Base-by-base conservation (phyloP, 2,888 invertebrate genomes). In the Mellilla xanthometata region DNA sequence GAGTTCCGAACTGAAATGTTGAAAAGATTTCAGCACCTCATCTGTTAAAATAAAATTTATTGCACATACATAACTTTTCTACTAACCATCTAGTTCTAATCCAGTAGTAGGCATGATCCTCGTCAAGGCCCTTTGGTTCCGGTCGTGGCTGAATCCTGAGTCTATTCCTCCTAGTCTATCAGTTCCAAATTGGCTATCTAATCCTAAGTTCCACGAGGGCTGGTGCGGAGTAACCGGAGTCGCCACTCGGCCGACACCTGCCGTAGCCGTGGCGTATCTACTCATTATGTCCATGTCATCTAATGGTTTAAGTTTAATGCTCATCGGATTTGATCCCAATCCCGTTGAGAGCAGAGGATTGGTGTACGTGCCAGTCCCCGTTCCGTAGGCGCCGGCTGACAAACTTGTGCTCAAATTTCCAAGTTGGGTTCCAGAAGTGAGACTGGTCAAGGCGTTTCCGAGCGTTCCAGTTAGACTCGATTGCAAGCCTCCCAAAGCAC, bases 221-320 rank as follows among this genome's bases (percentile, higher is more conserved):
- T 91, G 92, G 68, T 92, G 91, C 12, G 93, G 93, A 31, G 93
- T 93, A 52, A 92, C 92, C n/a, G 93, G 93, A 28, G 93, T 92
- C 28, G 92, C 91, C 39, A 86, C 90, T 62, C 93, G 86, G 58
- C 92, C 88, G 44, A 87, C 83, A 50, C 80, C 77, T 38, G 74
- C 59, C 34, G 76, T 76, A 41, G 74, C 80, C 28, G 79, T 90
- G 35, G 88, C 90, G 69, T 90, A 93, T 69, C 92, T 90, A 63
- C 91, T 85, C 64, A 92, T 68, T 53, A 94, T 87, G 62, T 94
- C 94, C 52, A 94, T 92, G 72, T 94, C 94, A 61, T 94, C 94
- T 73, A 94, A 84, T 51, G 93, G 92, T 78, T 94, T 94, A 77
- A 94, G 83, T 78, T 94, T 94, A 62, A 91, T 91, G 55, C 90